Evolutionary conservation across 2,888 invertebrate species (phyloP).

Genomic region (Selenia dentaria): DNA sequence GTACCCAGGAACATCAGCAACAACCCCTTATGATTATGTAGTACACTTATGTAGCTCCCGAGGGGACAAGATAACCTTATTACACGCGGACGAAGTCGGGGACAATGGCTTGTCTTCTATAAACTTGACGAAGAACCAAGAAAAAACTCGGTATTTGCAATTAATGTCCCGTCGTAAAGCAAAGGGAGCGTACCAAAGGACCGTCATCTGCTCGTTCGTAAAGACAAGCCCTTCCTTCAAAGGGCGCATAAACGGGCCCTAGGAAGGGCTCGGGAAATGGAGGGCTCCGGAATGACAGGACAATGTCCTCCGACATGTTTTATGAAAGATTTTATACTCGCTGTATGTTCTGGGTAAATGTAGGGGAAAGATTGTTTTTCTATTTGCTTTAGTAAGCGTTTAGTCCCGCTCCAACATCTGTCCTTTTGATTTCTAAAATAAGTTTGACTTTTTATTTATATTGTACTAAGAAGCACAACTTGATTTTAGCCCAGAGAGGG

Average conservation of each 20-base stretch:
- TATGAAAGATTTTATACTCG: constrained; percentile 18
- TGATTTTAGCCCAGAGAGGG: too few relatives aligned
- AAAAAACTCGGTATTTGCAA: constrained; percentile 12
- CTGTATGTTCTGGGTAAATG: constrained; percentile 7
- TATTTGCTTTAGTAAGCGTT: constrained; percentile 9
- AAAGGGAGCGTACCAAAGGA: constrained; percentile 15
- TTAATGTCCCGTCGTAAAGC: constrained; percentile 20
- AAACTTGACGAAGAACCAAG: background rate
- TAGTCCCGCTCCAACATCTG: too few relatives aligned
- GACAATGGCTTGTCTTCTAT: background rate
- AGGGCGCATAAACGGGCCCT: constrained; percentile 15
- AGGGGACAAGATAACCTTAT: too few relatives aligned
- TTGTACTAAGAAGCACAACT: too few relatives aligned
- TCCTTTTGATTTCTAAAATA: too few relatives aligned
- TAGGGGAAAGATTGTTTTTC: constrained; percentile 10
- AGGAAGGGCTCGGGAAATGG: constrained; percentile 5
- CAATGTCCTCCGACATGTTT: constrained; percentile 18
- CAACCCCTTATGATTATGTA: too few relatives aligned
- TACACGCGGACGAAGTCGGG: too few relatives aligned
- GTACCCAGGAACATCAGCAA: too few relatives aligned
- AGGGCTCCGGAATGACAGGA: constrained; percentile 4
- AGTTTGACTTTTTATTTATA: too few relatives aligned
- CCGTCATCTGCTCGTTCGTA: constrained; percentile 19
- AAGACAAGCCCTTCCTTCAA: constrained; percentile 10
- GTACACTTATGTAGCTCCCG: too few relatives aligned